phyloP scores from a whole-genome alignment of 2,113 vertebrate species.

The Sorex fumeus region DNA sequence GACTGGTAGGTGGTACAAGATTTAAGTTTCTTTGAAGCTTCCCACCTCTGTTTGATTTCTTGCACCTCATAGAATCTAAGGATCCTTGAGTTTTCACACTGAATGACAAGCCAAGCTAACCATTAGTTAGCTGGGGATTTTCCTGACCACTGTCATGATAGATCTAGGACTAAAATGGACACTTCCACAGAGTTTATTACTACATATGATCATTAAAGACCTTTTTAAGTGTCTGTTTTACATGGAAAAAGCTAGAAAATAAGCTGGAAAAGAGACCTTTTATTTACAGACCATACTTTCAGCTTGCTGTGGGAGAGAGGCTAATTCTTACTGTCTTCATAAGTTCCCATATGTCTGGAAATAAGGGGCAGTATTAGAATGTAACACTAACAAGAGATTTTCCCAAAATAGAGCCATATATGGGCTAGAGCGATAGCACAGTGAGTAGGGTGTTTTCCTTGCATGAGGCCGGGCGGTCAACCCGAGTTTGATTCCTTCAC shows the following conservation, averaged over 20 bases:
- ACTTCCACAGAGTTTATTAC: conserved; percentile 6
- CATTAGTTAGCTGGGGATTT: too few relatives aligned
- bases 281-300: background rate
- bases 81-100: too few relatives aligned
- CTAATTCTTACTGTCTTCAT: background rate
- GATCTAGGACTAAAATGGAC: background rate
- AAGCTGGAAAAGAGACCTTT: conserved; percentile 12
- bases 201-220: background rate
- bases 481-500: too few relatives aligned
- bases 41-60: too few relatives aligned
- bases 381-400: background rate
- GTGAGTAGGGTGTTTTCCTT: too few relatives aligned
- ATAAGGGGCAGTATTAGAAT: background rate
- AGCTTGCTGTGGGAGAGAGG: background rate
- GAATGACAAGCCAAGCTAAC: too few relatives aligned
- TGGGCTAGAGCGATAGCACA: too few relatives aligned
- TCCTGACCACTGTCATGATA: background rate
- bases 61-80: too few relatives aligned
- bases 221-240: background rate
- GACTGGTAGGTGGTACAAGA: too few relatives aligned
- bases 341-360: background rate
- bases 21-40: too few relatives aligned
- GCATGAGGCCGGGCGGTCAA: too few relatives aligned
- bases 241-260: conserved; percentile 49
- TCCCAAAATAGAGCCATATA: background rate